Percentiles rank a stretch among this genome's conserved stretches.
Conservation (phyloP, 1,140 invertebrate genomes). For the Drosophila cardini region DNA sequence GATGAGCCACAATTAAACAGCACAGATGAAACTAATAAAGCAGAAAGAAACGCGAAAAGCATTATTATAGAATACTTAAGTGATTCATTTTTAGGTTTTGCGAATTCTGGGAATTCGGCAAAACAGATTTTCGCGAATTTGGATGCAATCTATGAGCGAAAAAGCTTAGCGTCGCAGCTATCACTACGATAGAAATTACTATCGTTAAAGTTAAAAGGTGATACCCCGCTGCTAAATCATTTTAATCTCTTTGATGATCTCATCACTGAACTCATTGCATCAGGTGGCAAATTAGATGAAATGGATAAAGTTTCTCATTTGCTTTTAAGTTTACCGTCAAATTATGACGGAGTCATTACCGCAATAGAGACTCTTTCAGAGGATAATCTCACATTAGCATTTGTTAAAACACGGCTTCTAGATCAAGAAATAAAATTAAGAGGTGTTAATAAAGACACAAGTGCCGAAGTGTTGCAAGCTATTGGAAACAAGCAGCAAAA, state of each 20-base stretch:
- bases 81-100: slow-evolving; percentile 78
- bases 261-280: slow-evolving; percentile 76
- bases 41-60: slow-evolving; percentile 70
- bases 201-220: slow-evolving; percentile 19
- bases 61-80: slow-evolving; percentile 76
- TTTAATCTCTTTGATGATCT: slow-evolving; percentile 69
- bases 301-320: slow-evolving; percentile 79
- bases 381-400: slow-evolving; percentile 74
- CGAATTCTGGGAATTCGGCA: slow-evolving; percentile 60
- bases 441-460: slow-evolving; percentile 61
- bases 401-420: slow-evolving; percentile 83
- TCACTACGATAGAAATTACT: neutral
- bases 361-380: slow-evolving; percentile 81
- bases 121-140: slow-evolving; percentile 77
- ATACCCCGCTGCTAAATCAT: slow-evolving; percentile 41
- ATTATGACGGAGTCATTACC: slow-evolving; percentile 79
- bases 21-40: slow-evolving; percentile 25
- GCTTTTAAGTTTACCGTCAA: slow-evolving; percentile 75
- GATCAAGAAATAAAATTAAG: slow-evolving; percentile 84
- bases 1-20: slow-evolving; percentile 33
- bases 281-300: slow-evolving; percentile 82
- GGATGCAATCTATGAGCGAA: slow-evolving; percentile 81
- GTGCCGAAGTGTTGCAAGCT: slow-evolving; percentile 62
- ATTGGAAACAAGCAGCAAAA: slow-evolving; percentile 7
- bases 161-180: neutral